A percentile compares a stretch with the other conserved stretches of the same genome.
Evolutionary conservation across 1,140 invertebrate genomes (phyloP).

Genomic region (Calephelis virginiensis): DNA sequence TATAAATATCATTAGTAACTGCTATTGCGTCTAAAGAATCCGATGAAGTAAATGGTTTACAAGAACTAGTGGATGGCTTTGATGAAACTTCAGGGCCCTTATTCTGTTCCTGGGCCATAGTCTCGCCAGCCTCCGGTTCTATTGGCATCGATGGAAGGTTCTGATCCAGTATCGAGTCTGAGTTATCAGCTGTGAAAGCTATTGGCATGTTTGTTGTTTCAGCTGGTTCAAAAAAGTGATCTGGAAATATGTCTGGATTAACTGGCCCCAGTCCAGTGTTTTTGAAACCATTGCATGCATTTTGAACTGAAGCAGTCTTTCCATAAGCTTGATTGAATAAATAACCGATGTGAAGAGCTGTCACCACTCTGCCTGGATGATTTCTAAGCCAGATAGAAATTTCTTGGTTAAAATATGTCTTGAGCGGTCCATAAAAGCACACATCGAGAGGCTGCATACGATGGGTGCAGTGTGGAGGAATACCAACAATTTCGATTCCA

Average conservation of each 20-base stretch:
- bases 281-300: conserved; percentile 12
- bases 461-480: too few relatives aligned
- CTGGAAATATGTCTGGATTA: conserved; percentile 13
- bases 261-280: background rate
- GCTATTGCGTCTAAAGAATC: too few relatives aligned
- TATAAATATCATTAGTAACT: too few relatives aligned
- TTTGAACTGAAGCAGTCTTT: conserved; percentile 1
- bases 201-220: conserved; percentile 21
- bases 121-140: too few relatives aligned
- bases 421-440: conserved; percentile 22
- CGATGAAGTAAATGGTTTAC: too few relatives aligned
- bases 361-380: conserved; percentile 44
- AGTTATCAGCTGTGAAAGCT: background rate
- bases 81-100: too few relatives aligned
- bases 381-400: conserved; percentile 31
- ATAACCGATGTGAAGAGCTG: conserved; percentile 40
- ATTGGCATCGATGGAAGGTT: too few relatives aligned
- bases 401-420: conserved; percentile 31
- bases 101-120: too few relatives aligned
- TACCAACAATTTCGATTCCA: too few relatives aligned
- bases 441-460: too few relatives aligned
- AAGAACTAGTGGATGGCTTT: too few relatives aligned
- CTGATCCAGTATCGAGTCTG: too few relatives aligned
- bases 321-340: conserved; percentile 48
- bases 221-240: conserved; percentile 15